phyloP scores from a whole-genome alignment of 2,797 vertebrate genomes.

The Dallia pectoralis region DNA sequence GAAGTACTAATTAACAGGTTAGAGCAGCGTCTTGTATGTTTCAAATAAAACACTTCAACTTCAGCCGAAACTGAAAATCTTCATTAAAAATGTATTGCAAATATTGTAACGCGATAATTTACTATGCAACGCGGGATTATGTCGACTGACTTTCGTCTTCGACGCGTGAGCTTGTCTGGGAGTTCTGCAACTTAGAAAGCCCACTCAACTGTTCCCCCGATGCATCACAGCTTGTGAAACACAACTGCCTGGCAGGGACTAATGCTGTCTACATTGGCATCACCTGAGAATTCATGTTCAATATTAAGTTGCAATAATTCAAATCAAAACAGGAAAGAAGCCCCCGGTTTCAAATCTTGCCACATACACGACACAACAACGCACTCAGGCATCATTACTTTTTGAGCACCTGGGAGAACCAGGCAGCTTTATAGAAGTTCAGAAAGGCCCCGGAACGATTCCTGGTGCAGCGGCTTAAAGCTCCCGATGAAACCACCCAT shows the following conservation, averaged over 20 bases:
- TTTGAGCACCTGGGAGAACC: slow-evolving; percentile 57
- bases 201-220: neutral
- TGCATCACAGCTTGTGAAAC: neutral
- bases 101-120: neutral
- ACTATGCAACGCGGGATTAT: neutral
- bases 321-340: slow-evolving; percentile 39
- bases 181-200: neutral
- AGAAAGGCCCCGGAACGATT: neutral
- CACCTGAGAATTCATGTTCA: slow-evolving; percentile 42
- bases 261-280: neutral
- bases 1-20: slow-evolving; percentile 44
- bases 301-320: slow-evolving; percentile 21
- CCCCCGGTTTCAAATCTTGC: slow-evolving; percentile 57
- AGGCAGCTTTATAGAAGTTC: neutral
- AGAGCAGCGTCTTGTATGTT: slow-evolving; percentile 55
- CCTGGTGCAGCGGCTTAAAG: neutral
- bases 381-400: slow-evolving; percentile 69
- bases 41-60: slow-evolving; percentile 38
- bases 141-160: neutral
- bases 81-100: neutral
- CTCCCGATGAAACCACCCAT: neutral
- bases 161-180: neutral
- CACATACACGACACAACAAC: slow-evolving; percentile 59
- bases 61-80: slow-evolving; percentile 17
- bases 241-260: neutral